Conservation (phyloP, 2,888 invertebrate species). For the Oscheius sp. region DNA sequence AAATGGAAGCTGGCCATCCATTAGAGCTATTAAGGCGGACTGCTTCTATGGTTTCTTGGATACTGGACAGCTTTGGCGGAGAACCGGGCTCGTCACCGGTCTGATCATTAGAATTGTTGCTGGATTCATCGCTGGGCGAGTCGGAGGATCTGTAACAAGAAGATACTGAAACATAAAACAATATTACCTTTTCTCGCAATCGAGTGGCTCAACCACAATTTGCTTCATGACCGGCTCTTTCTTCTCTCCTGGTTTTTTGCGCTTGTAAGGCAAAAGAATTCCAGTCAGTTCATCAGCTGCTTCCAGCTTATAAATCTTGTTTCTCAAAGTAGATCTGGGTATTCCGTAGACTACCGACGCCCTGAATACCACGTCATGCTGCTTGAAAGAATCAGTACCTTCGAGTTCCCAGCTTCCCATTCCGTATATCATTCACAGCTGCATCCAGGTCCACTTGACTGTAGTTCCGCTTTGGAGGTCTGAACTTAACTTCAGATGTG, state of each 20-base stretch:
- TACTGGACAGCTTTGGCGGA: slow-evolving; percentile 23
- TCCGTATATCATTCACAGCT: slow-evolving; percentile 82
- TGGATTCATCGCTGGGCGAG: slow-evolving; percentile 28
- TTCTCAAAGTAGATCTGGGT: slow-evolving; percentile 92
- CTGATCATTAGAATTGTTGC: slow-evolving; percentile 10
- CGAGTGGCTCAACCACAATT: slow-evolving; percentile 9
- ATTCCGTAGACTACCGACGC: slow-evolving; percentile 96
- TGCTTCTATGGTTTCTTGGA: slow-evolving; percentile 27
- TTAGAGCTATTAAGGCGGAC: slow-evolving; percentile 20
- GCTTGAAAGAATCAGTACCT: neutral
- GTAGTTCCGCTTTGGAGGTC: slow-evolving; percentile 82
- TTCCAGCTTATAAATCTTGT: slow-evolving; percentile 82
- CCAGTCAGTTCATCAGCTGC: slow-evolving; percentile 49
- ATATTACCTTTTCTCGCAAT: neutral
- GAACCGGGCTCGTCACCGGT: slow-evolving; percentile 3
- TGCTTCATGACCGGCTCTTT: slow-evolving; percentile 18
- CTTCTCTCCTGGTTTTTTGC: slow-evolving; percentile 37
- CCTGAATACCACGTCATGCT: slow-evolving; percentile 73
- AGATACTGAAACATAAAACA: neutral
- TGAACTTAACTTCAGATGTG: slow-evolving; percentile 7
- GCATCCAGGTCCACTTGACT: slow-evolving; percentile 94
- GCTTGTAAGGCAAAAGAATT: slow-evolving; percentile 31
- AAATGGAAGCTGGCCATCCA: slow-evolving; percentile 26
- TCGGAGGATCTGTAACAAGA: neutral
- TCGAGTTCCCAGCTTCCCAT: slow-evolving; percentile 42